Percentiles rank a stretch among this genome's conserved stretches.
These are phyloP conservation scores for Cynocephalus volans DNA, from an alignment of 2,113 vertebrate genomes.

Conservation along the genomic window DNA sequence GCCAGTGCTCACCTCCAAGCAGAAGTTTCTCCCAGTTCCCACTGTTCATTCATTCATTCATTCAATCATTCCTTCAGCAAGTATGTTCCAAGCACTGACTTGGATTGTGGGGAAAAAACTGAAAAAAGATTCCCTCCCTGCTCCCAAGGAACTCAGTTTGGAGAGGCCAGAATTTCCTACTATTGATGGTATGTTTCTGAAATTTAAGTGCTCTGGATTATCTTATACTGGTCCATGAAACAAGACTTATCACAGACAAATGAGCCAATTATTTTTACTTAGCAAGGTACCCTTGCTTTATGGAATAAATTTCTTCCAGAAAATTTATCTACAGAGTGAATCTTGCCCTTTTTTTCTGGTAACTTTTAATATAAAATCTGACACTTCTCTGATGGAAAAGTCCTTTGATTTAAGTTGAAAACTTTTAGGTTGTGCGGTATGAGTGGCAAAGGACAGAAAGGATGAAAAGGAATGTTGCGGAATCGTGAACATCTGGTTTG, in stretches of 20 bases:
- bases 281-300: background rate
- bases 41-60: background rate
- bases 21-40: background rate
- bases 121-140: background rate
- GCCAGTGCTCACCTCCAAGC: background rate
- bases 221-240: conserved; percentile 4
- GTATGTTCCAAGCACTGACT: background rate
- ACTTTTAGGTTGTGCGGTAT: background rate
- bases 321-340: conserved; percentile 1
- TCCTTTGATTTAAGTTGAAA: background rate
- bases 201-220: background rate
- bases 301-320: conserved; percentile 53
- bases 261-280: conserved; percentile 27
- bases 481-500: background rate
- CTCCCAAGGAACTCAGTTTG: background rate
- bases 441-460: background rate
- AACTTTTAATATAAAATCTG: background rate
- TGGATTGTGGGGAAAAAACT: background rate
- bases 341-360: background rate
- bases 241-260: background rate
- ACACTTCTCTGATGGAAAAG: background rate
- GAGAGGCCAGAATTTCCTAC: background rate
- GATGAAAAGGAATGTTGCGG: background rate
- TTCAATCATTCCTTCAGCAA: background rate
- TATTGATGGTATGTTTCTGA: background rate